Evolutionary conservation across 2,797 vertebrate genomes (phyloP).

Genomic region (Tapera naevia): DNA sequence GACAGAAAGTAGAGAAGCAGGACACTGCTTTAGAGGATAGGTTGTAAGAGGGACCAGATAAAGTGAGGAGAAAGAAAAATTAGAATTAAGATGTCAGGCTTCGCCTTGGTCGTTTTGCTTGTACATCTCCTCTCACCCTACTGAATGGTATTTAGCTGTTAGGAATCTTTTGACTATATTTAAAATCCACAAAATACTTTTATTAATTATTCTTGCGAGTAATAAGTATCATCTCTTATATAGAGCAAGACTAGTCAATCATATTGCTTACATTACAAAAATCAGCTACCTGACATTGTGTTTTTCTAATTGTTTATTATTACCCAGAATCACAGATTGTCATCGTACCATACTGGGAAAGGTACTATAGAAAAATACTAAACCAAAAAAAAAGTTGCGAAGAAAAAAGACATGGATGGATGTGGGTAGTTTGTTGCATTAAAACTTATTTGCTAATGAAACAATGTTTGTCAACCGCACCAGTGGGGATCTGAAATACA

Average conservation of each 20-base stretch:
- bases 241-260: neutral
- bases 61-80: neutral
- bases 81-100: neutral
- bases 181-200: neutral
- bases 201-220: neutral
- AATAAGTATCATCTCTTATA: neutral
- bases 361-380: neutral
- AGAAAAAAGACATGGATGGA: neutral
- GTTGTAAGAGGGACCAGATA: neutral
- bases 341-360: neutral
- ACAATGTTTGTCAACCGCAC: neutral
- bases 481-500: neutral
- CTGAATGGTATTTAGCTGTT: neutral
- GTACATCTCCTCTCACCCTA: neutral
- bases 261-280: neutral
- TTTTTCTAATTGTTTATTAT: neutral
- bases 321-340: neutral
- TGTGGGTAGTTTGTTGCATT: neutral
- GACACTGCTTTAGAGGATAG: neutral
- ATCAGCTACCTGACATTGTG: neutral
- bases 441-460: neutral
- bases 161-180: neutral
- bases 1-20: neutral
- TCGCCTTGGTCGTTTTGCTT: neutral
- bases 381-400: neutral